Base-by-base conservation (phyloP, 2,113 vertebrate species). In the Trichomycterus rosablanca region DNA sequence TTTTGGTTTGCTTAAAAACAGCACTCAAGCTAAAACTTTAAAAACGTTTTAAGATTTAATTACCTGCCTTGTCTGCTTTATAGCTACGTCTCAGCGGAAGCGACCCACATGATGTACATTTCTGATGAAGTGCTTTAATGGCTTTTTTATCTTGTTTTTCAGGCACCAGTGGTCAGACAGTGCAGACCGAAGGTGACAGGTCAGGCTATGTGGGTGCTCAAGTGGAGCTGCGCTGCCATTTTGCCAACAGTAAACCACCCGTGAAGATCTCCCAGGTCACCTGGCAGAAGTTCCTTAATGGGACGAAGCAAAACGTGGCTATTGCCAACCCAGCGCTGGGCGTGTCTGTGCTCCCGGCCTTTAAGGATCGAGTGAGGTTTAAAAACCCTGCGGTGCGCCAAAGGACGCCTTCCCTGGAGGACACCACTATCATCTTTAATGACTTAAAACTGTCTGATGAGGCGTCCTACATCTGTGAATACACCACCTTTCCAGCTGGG, bases 191-290 rank as follows among this genome's bases (percentile, higher is more conserved):
- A 22, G 88, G 91, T 56, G 89, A 81, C 4, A 90, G 89, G 59
- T 93, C 88, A 0, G 95, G 93, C 1, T 94, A 89, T 65, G 86
- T 92, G 0, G 92, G 93, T 57, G 88, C 91, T 0, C 91, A 92
- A 1, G 91, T 97, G 73, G 88, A 94, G 59, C 90, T 98, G 18
- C 89, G 89, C 68, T 98, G 96, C 74, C 89, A 83, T 56, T 94
- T 97, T 68, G 81, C 89, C 78, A 97, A 94, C 81, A 93, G 87
- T 0, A 83, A 86, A 53, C 89, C 90, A 7, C 84, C 72, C 0
- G 94, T 97, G 77, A 97, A 94, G 87, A 95, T 98, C 83, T 97
- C 84, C 0, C 87, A 98, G 84, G 93, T 98, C 64, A 98, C 96
- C 0, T 98, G 96, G 96, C 96, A 98, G 79, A 98, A 97, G 71